Evolutionary conservation across 2,888 invertebrate genomes (phyloP).

Genomic region (Hirtodrosophila histrioides): DNA sequence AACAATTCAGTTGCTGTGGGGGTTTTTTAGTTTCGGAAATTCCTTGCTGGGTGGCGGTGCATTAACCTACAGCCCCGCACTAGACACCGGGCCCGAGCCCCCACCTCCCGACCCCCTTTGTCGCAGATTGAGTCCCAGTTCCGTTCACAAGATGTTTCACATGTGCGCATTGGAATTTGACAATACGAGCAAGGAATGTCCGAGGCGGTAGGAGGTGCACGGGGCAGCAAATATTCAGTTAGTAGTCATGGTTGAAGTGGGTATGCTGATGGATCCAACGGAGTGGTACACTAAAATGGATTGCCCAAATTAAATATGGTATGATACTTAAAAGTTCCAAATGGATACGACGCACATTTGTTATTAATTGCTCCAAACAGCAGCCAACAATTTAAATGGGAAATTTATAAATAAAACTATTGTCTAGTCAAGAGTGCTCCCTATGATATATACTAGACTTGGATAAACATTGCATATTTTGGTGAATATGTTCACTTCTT

Average conservation of each 20-base stretch:
- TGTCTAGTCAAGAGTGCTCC: no score
- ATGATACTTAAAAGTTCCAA: not conserved
- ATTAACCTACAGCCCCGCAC: slow-evolving; percentile 45
- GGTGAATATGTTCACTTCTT: no score
- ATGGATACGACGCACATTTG: no score
- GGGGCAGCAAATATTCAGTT: slow-evolving; percentile 1
- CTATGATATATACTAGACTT: no score
- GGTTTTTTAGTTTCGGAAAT: slow-evolving; percentile 37
- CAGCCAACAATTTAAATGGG: no score
- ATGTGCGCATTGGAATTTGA: slow-evolving; percentile 51
- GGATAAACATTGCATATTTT: no score
- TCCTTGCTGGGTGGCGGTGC: slow-evolving; percentile 43
- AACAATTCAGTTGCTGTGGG: slow-evolving; percentile 33
- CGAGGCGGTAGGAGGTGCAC: not conserved
- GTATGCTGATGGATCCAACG: slow-evolving; percentile 30
- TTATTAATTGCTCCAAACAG: no score
- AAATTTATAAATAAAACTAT: no score
- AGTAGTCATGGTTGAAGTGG: slow-evolving; percentile 20
- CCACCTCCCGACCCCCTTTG: not conserved
- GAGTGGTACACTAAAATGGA: slow-evolving; percentile 26
- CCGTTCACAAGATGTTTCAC: slow-evolving; percentile 37
- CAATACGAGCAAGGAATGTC: slow-evolving; percentile 37
- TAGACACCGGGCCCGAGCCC: slow-evolving; percentile 5
- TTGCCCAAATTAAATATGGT: slow-evolving; percentile 27
- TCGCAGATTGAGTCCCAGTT: slow-evolving; percentile 17